A percentile compares a stretch with the other conserved stretches of the same genome.
Evolutionary conservation across 2,797 vertebrate genomes (phyloP).

Genomic region (Pogonophryne albipinna): DNA sequence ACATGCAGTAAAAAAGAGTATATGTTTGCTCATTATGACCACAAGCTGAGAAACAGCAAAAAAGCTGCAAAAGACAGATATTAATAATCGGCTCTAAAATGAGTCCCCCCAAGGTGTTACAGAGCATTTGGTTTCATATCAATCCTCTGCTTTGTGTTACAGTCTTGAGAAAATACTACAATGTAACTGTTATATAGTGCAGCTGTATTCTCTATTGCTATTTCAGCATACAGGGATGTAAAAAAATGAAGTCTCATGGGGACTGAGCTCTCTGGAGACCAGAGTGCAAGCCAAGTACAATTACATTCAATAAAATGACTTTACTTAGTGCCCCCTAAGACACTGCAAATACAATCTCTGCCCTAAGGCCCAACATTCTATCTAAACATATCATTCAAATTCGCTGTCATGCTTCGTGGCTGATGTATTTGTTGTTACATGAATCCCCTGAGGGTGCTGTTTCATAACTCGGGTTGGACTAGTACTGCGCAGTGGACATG

Average conservation of each 20-base stretch:
- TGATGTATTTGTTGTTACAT: constrained; percentile 63
- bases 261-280: constrained; percentile 59
- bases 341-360: constrained; percentile 48
- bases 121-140: constrained; percentile 32
- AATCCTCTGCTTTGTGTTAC: constrained; percentile 22
- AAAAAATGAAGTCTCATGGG: constrained; percentile 46
- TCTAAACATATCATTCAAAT: constrained; percentile 68
- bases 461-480: constrained; percentile 43
- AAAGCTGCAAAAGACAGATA: constrained; percentile 39
- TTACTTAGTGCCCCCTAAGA: constrained; percentile 55
- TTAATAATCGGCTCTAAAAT: constrained; percentile 51
- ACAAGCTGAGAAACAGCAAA: constrained; percentile 28
- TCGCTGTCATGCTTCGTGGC: constrained; percentile 40
- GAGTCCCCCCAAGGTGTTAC: constrained; percentile 23
- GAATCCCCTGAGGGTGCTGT: constrained; percentile 58
- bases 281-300: constrained; percentile 56
- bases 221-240: constrained; percentile 41
- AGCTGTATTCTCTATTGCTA: constrained; percentile 30
- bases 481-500: constrained; percentile 34
- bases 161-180: constrained; percentile 17
- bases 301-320: constrained; percentile 66
- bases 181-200: constrained; percentile 6
- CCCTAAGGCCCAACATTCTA: constrained; percentile 63
- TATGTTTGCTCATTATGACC: constrained; percentile 49
- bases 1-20: constrained; percentile 26